Percentiles rank a stretch among this genome's conserved stretches.
phyloP scores from a whole-genome alignment of 2,888 invertebrate genomes.

The Drosophila mayaguana region DNA sequence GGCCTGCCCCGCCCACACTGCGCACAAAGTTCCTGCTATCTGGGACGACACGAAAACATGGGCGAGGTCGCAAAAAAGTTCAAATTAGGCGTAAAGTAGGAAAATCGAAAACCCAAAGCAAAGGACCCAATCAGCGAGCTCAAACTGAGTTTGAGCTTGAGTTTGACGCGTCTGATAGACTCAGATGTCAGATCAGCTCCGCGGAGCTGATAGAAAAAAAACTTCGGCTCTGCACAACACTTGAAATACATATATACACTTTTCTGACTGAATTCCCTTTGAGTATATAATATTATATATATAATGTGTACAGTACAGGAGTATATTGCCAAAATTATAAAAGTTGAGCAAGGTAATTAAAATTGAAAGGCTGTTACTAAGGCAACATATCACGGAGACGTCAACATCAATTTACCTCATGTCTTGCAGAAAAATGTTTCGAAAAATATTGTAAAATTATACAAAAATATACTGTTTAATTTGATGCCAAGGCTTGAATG shows the following conservation, averaged over 20 bases:
- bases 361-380: background rate
- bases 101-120: slow-evolving; percentile 18
- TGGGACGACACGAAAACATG: slow-evolving; percentile 14
- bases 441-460: no score
- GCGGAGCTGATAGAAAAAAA: background rate
- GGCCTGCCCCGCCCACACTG: background rate
- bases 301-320: background rate
- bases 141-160: background rate
- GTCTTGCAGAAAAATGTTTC: background rate
- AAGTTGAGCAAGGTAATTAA: slow-evolving; percentile 7
- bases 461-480: no score
- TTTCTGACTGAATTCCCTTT: background rate
- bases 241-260: slow-evolving; percentile 18
- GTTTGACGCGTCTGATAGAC: no score
- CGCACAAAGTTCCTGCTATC: slow-evolving; percentile 35
- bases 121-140: slow-evolving; percentile 1
- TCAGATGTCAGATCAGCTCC: no score
- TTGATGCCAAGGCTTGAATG: no score
- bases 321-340: background rate
- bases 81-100: slow-evolving; percentile 57
- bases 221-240: slow-evolving; percentile 17
- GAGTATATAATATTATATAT: background rate
- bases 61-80: slow-evolving; percentile 33
- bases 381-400: background rate
- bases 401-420: background rate